Evolutionary conservation across 64 coral and sea anemone species (phyloP), one percentile per base, ranked within the genome.

Genomic region (Orbicella faveolata): DNA sequence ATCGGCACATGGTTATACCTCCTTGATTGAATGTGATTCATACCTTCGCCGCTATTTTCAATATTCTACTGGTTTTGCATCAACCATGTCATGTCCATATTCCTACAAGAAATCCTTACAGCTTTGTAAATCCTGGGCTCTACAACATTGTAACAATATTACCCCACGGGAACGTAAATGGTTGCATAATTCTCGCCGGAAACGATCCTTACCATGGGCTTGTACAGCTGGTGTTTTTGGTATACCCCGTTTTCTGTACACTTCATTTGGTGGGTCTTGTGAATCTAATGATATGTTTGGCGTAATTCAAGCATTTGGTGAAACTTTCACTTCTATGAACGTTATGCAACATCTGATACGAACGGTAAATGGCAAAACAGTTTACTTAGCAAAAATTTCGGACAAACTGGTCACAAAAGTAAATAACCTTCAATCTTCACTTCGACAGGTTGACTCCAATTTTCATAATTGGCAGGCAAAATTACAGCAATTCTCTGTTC

Each of bases 1-100:
- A 14, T 83, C 61, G 17, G 4, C 62, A 3, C 80, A 83, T 17
- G 34, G 80, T 20, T 83, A 39, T 18, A 67, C 80, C 17, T 83
- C 80, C 5, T 83, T 83, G 16, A 83, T 83, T 5, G 80, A 83
- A 10, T 83, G 80, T 6, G 80, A 83, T 36, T 83, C 80, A 9
- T 83, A 83, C 37, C 14, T 83, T 20, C 57, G 61, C 6, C 59
- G 80, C 10, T 83, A 66, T 67, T 66, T 67, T 44, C 61, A 83
- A 41, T 83, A 83, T 66, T 83, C 59, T 0, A 83, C 80, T 6
- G 80, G 80, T 3, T 15, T 83, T 18, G 44, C 4, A 9, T 1
- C 80, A 36, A 83, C 80, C 6, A 83, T 83, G 80, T 35, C 61
- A 0, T 67, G 80, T 6, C 59, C 34, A 12, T 83, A 66, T 34